A percentile compares a stretch with the other conserved stretches of the same genome.
phyloP scores from a whole-genome alignment of 2,113 vertebrate genomes.

The Scomber japonicus region DNA sequence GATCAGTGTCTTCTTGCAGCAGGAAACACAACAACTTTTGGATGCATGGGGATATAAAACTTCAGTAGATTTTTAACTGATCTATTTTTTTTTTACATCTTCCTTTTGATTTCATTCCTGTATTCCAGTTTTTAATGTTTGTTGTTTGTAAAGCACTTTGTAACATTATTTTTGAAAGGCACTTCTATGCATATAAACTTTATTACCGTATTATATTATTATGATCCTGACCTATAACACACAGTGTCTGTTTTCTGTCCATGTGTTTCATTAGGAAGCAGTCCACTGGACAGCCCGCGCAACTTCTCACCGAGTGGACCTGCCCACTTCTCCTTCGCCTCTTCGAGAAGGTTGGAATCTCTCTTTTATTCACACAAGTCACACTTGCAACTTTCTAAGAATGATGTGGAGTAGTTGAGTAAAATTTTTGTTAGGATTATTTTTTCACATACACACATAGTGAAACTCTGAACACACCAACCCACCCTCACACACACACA shows the following conservation, averaged over 20 bases:
- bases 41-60: neutral
- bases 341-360: conserved; percentile 89
- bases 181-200: too few relatives aligned
- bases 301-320: conserved; percentile 94
- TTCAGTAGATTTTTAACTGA: too few relatives aligned
- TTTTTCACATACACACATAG: conserved; percentile 20
- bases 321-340: conserved; percentile 95
- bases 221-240: neutral
- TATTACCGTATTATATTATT: neutral
- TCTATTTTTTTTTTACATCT: too few relatives aligned
- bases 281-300: conserved; percentile 93
- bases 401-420: conserved; percentile 15
- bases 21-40: neutral
- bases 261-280: conserved; percentile 86
- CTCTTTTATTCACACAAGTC: conserved; percentile 16
- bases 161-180: too few relatives aligned
- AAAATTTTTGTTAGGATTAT: conserved; percentile 43
- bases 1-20: neutral
- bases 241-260: conserved; percentile 5
- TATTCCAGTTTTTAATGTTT: too few relatives aligned
- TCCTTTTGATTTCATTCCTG: too few relatives aligned
- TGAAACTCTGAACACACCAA: neutral
- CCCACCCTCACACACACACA: neutral
- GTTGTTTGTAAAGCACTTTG: too few relatives aligned
- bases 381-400: conserved; percentile 2